phyloP scores from a whole-genome alignment of 1,140 invertebrate species.

The Pomacea maculata region DNA sequence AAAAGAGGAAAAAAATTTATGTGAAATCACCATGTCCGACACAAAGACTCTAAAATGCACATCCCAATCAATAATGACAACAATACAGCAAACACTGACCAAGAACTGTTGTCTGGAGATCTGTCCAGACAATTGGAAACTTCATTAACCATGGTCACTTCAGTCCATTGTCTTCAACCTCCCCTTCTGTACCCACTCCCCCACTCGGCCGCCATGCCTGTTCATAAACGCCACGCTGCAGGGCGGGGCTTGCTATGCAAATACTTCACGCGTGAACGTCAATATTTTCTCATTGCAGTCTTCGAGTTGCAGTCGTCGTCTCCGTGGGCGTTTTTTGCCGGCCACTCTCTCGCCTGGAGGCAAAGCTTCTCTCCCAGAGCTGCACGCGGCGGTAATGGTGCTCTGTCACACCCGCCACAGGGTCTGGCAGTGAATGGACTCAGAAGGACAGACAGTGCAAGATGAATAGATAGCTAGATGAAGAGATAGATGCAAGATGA shows the following conservation, averaged over 20 bases:
- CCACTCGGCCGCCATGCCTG: neutral
- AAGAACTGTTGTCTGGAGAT: too few relatives aligned
- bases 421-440: too few relatives aligned
- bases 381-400: too few relatives aligned
- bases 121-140: too few relatives aligned
- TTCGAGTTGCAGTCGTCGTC: slow-evolving; percentile 4
- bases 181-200: neutral
- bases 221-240: slow-evolving; percentile 8
- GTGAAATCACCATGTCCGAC: neutral
- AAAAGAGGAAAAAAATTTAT: too few relatives aligned
- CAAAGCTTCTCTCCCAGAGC: neutral
- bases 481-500: neutral
- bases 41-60: neutral
- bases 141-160: too few relatives aligned
- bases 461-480: neutral
- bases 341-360: neutral
- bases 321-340: neutral
- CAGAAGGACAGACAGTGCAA: neutral
- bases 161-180: slow-evolving; percentile 4
- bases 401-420: too few relatives aligned
- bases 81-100: too few relatives aligned
- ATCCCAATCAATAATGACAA: too few relatives aligned
- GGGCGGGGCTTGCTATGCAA: slow-evolving; percentile 18
- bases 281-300: slow-evolving; percentile 15
- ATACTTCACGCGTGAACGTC: slow-evolving; percentile 8